These are phyloP conservation scores for Anadara kagoshimensis DNA, from an alignment of 1,140 invertebrate species.

Conservation along the genomic window DNA sequence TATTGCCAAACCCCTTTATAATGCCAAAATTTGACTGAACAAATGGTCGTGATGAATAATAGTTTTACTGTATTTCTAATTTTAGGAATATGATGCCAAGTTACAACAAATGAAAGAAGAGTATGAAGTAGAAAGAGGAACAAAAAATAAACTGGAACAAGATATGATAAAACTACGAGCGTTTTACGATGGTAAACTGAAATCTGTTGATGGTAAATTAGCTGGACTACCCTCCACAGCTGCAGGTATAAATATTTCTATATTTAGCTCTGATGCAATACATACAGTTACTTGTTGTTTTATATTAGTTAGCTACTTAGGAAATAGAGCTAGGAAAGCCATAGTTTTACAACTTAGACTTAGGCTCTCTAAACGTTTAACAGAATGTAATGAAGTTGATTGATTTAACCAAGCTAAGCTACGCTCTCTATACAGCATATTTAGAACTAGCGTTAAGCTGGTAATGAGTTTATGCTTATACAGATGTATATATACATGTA, in stretches of 20 bases:
- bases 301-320: neutral
- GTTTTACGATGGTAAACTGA: slow-evolving; percentile 78
- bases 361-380: neutral
- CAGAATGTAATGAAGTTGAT: neutral
- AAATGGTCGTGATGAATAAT: too few species aligned
- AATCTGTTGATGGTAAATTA: slow-evolving; percentile 71
- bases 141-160: slow-evolving; percentile 77
- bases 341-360: neutral
- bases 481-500: too few species aligned
- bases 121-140: slow-evolving; percentile 78
- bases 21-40: too few species aligned
- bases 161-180: slow-evolving; percentile 77
- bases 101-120: slow-evolving; percentile 76
- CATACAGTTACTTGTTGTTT: neutral
- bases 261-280: neutral
- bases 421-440: neutral
- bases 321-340: neutral
- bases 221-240: slow-evolving; percentile 62
- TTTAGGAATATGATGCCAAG: slow-evolving; percentile 75
- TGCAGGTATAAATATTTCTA: slow-evolving; percentile 48
- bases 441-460: neutral
- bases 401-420: neutral
- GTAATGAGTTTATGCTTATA: too few species aligned
- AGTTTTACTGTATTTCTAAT: neutral
- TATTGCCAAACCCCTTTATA: too few species aligned